Base-by-base conservation (phyloP, 2,888 invertebrate species). In the Cephalotes varians region DNA sequence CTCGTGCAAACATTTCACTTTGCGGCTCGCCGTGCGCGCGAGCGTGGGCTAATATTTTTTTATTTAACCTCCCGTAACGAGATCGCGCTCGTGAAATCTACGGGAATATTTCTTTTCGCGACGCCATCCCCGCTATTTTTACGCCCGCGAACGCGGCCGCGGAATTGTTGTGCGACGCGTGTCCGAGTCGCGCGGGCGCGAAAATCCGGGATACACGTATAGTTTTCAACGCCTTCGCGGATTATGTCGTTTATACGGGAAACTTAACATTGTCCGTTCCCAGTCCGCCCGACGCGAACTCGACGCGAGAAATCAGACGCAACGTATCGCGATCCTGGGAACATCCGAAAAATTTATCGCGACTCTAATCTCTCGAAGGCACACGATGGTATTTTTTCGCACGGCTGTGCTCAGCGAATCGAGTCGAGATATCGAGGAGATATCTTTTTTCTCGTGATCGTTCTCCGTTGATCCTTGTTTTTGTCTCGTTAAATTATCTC, bases 1-100 rank as follows among this genome's bases (percentile, higher is more conserved):
- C 73, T 73, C 83, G 58, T 54, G 83, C 82, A 82, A 82, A 82
- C 80, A 82, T 82, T 82, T 82, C 82, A 82, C 82, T 82, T 82
- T 80, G 80, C 81, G 71, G 69, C 58, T 64, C 56, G 60, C 60
- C 49, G 76, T n/a, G 58, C 21, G 21, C 1, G 58, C 58, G 69
- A 40, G 51, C 56, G 76, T 79, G 44, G 77, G 56, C 71, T 79
- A 79, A 79, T 79, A 79, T 79, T 79, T 79, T 79, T 79, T 79
- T 79, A 79, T 79, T 79, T 79, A 71, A 72, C 31, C n/a, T 56
- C 77, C 25, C 56, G 56, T 79, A 79, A 79, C 77, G 77, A 79
- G 77, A 79, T 79, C 72, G 77, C 44, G 72, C 73, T 79, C 77
- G 77, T 79, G 77, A 72, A 72, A 79, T 56, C 77, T 25, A 44